These are phyloP conservation scores for Ophiodon elongatus DNA, from an alignment of 2,113 vertebrate species.

Conservation along the genomic window DNA sequence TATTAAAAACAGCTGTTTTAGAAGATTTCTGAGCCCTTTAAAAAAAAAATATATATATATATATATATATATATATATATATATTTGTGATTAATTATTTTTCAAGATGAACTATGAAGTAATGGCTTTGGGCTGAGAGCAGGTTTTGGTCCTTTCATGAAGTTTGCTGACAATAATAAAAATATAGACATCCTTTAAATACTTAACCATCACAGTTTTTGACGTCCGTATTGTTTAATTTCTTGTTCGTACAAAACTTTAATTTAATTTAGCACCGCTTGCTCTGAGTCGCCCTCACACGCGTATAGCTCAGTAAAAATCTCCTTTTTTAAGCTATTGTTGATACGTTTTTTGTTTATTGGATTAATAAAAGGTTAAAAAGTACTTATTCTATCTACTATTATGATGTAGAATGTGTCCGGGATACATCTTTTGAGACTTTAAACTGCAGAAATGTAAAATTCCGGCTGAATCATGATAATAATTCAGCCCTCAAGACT, in stretches of 20 bases:
- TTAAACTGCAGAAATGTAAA: neutral
- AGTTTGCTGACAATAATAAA: neutral
- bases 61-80: no score
- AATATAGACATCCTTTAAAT: neutral
- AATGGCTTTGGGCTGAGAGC: neutral
- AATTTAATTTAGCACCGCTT: no score
- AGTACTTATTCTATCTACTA: neutral
- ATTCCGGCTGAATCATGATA: neutral
- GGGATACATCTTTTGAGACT: neutral
- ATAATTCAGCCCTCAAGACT: constrained; percentile 8
- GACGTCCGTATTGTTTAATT: neutral
- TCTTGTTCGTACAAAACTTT: neutral
- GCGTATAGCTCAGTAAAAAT: neutral
- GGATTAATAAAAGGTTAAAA: neutral
- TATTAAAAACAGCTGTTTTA: neutral
- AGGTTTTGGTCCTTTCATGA: neutral
- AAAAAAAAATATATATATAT: no score
- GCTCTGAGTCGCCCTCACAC: no score
- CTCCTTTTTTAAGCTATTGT: neutral
- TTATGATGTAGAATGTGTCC: neutral
- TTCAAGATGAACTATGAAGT: neutral
- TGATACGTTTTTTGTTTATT: neutral
- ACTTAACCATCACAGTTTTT: no score
- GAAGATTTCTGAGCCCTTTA: neutral
- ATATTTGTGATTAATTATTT: neutral